Base-by-base conservation (phyloP, 2,888 invertebrate species). In the Perizoma affinitatum region DNA sequence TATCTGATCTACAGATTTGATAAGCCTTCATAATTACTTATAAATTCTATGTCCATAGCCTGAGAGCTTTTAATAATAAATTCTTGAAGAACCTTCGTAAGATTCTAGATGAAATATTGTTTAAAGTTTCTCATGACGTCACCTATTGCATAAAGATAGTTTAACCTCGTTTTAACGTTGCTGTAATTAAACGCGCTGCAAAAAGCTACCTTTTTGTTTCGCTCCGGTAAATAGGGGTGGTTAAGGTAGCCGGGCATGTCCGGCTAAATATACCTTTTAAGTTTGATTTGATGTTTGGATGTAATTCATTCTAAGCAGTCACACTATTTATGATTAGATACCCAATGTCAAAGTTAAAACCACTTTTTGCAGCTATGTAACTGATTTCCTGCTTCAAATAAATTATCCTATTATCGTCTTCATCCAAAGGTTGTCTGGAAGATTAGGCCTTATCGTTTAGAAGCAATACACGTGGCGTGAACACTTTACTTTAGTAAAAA, bases 171-270 rank as follows among this genome's bases (percentile, higher is more conserved):
- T n/a, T 46, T 38, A 41, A 34, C 34, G 41, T 41, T 33, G 34
- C 34, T 54, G 46, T 54, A 54, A 54, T 54, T 54, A 47, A 54
- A 47, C 6, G 45, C 10, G 54, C 6, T 47, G 54, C 46, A 54
- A 46, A 44, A 54, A 47, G 34, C 34, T 46, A 5, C n/a, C 5
- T 40, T 41, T 46, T 34, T 34, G 46, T 41, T 40, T 6, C 4
- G 40, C 34, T 53, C 4, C 9, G 42, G 35, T 22, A n/a, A 10
- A n/a, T 6, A 34, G n/a, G 42, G 42, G 4, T 7, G n/a, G 34
- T 6, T 51, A 6, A 7, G 44, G 22, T 4, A 44, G 44, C 22
- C 42, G 42, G n/a, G n/a, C 38, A 3, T 38, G 38, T 38, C 38
- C 38, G 38, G 38, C 38, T 3, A 38, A 6, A 38, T 22, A 22